Percentiles rank a stretch among this genome's conserved stretches.
phyloP scores from a whole-genome alignment of 2,797 vertebrate species.

The Danio aesculapii region DNA sequence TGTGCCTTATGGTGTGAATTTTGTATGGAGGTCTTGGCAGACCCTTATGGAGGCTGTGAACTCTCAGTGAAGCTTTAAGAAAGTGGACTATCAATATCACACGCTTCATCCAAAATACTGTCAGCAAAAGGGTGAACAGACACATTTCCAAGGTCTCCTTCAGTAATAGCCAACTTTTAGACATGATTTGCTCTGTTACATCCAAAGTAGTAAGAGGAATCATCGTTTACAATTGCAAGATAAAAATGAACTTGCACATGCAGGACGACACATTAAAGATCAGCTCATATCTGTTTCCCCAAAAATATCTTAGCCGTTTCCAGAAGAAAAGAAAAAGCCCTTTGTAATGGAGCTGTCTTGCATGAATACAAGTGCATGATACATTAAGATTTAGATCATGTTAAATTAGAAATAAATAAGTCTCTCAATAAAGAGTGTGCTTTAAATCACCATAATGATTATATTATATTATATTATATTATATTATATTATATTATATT shows the following conservation, averaged over 20 bases:
- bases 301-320: too few relatives aligned
- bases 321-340: too few relatives aligned
- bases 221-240: not conserved
- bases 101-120: not conserved
- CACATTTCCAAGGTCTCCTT: not conserved
- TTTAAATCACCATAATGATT: too few relatives aligned
- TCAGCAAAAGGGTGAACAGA: not conserved
- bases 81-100: constrained; percentile 23
- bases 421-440: too few relatives aligned
- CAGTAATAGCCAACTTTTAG: constrained; percentile 2
- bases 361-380: too few relatives aligned
- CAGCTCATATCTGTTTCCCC: too few relatives aligned
- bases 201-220: constrained; percentile 2
- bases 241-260: not conserved
- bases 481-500: too few relatives aligned
- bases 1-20: constrained; percentile 66
- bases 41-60: constrained; percentile 25
- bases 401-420: too few relatives aligned
- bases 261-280: too few relatives aligned
- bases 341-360: too few relatives aligned
- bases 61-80: constrained; percentile 3
- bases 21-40: constrained; percentile 66
- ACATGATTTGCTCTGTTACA: not conserved
- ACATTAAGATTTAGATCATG: too few relatives aligned
- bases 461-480: too few relatives aligned